These are phyloP conservation scores for Drosophila gunungcola DNA, from an alignment of 1,140 invertebrate species.

Conservation along the genomic window DNA sequence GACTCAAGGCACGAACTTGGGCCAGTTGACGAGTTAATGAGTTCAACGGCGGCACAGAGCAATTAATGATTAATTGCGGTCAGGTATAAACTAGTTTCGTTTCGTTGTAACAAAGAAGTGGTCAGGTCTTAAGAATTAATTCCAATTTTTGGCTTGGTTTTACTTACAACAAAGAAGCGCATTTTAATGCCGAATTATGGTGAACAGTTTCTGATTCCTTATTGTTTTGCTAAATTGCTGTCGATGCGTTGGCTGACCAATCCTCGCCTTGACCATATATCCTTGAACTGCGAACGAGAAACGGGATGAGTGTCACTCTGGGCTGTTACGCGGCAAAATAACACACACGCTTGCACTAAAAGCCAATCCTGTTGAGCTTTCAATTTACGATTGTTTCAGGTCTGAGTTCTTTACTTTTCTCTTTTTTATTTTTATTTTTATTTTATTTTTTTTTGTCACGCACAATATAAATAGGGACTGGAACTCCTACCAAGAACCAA, in stretches of 20 bases:
- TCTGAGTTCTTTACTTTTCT: conserved; percentile 14
- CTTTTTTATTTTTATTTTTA: conserved; percentile 8
- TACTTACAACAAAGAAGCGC: conserved; percentile 68
- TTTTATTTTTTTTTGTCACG: conserved; percentile 4
- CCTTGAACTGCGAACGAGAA: conserved; percentile 73
- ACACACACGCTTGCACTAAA: conserved; percentile 27
- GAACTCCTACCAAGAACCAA: conserved; percentile 51
- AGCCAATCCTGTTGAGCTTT: conserved; percentile 50
- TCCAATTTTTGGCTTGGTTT: neutral
- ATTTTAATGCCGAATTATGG: conserved; percentile 30
- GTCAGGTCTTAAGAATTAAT: conserved; percentile 2
- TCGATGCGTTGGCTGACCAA: conserved; percentile 6
- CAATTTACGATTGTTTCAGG: conserved; percentile 54
- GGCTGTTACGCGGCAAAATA: conserved; percentile 40
- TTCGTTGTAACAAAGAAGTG: conserved; percentile 8
- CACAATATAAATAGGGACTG: conserved; percentile 26
- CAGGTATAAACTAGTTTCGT: conserved; percentile 60
- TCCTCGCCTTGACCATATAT: conserved; percentile 44
- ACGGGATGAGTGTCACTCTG: conserved; percentile 32
- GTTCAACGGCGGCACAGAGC: conserved; percentile 50
- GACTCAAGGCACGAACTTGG: conserved; percentile 71
- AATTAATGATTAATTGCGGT: conserved; percentile 70
- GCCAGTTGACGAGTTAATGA: conserved; percentile 57
- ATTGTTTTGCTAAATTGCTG: conserved; percentile 1
- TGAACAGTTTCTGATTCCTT: neutral